Percentiles rank a stretch among this genome's conserved stretches.
Conservation (phyloP, 2,797 vertebrate genomes). For the Urocyon cinereoargenteus region DNA sequence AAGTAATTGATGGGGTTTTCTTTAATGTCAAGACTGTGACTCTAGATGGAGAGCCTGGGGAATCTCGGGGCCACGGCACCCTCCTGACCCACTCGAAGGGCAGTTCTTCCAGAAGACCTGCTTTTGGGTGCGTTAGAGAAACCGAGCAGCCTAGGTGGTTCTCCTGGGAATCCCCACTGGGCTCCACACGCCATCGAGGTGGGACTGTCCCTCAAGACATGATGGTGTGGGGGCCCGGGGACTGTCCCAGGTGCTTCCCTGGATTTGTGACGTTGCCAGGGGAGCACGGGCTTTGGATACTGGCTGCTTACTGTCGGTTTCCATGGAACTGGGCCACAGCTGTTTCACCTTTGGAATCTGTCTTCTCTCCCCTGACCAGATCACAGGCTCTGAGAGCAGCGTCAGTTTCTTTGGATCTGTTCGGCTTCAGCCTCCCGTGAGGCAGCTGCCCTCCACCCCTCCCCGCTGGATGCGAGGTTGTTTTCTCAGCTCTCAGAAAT, state of each 20-base stretch:
- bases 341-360: background rate
- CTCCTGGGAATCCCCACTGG: background rate
- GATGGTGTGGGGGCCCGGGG: background rate
- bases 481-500: background rate
- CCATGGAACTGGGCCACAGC: background rate
- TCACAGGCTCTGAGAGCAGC: background rate
- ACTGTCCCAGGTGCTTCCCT: background rate
- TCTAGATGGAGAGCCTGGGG: background rate
- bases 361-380: background rate
- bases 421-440: background rate
- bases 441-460: background rate
- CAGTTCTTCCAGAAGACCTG: background rate
- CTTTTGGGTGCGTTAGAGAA: background rate
- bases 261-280: background rate
- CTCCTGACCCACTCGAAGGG: background rate
- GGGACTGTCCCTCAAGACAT: background rate
- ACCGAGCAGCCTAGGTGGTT: background rate
- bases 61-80: background rate
- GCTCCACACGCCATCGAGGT: accelerated
- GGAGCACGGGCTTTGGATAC: background rate
- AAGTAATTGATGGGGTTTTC: background rate
- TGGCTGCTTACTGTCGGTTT: background rate
- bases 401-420: background rate
- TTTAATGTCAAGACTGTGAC: background rate
- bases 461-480: background rate